phyloP scores from a whole-genome alignment of 92 coral and sea anemone genomes.

The Ricordea florida region DNA sequence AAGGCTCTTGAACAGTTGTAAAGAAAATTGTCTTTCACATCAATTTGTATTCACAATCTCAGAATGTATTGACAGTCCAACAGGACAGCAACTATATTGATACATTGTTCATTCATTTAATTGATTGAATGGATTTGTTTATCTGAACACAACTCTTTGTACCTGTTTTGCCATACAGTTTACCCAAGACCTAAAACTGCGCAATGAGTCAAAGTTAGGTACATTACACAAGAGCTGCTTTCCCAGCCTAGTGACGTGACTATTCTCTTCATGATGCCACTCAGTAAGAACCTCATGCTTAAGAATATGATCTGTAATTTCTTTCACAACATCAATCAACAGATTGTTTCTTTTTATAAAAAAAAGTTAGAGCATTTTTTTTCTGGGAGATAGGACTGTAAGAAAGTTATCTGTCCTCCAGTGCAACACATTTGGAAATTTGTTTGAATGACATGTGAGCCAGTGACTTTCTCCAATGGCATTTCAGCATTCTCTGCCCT shows the following conservation, averaged over 20 bases:
- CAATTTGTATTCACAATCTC: no score
- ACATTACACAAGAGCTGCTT: no score
- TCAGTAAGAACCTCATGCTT: no score
- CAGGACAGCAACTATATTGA: background rate
- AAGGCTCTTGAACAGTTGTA: no score
- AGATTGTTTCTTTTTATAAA: background rate
- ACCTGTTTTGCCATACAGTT: background rate
- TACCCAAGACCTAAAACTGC: no score
- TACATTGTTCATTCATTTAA: background rate
- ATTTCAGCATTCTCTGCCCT: background rate
- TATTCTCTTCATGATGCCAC: no score
- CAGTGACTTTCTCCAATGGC: conserved; percentile 1
- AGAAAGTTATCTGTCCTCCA: background rate
- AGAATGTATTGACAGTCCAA: no score
- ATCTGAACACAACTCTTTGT: background rate
- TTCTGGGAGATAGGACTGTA: conserved; percentile 16
- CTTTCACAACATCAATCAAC: background rate
- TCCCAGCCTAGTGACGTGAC: no score
- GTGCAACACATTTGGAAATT: conserved; percentile 5
- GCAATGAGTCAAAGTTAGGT: no score
- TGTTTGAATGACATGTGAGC: conserved; percentile 2
- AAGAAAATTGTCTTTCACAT: no score
- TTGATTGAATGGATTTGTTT: background rate
- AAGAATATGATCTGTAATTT: background rate
- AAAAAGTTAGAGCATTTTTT: no score